Conservation (phyloP, 2,888 invertebrate genomes). For the Leuctra nigra region DNA sequence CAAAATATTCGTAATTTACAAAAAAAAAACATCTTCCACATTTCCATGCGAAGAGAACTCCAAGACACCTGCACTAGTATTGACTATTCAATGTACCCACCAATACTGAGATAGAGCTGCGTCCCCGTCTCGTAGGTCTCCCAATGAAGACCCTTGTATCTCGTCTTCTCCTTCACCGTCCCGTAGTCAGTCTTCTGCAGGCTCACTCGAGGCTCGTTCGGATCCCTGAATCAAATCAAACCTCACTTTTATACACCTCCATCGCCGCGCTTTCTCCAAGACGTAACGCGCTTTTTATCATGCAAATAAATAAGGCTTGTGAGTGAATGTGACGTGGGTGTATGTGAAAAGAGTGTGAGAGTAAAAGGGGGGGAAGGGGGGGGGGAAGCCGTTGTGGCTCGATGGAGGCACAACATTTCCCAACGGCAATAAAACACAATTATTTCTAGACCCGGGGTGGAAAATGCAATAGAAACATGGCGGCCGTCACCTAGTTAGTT, state of each 20-base stretch:
- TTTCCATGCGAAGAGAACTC: no score
- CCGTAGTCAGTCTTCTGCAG: slow-evolving; percentile 49
- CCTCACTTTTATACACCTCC: background rate
- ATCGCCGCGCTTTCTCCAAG: background rate
- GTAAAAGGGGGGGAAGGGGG: no score
- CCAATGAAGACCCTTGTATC: slow-evolving; percentile 61
- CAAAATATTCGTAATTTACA: no score
- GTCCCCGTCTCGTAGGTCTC: slow-evolving; percentile 71
- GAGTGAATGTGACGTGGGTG: slow-evolving; percentile 7
- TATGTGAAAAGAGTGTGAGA: no score
- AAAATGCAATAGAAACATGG: slow-evolving; percentile 1
- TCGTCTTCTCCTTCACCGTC: slow-evolving; percentile 49
- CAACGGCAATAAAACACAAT: slow-evolving; percentile 11
- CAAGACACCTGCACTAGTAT: no score
- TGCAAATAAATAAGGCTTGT: slow-evolving; percentile 11
- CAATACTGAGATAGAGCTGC: slow-evolving; percentile 72
- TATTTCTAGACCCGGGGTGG: slow-evolving; percentile 3
- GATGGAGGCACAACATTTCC: slow-evolving; percentile 15
- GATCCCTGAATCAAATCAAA: slow-evolving; percentile 42
- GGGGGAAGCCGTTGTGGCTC: no score
- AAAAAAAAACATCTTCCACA: no score
- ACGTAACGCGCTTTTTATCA: background rate
- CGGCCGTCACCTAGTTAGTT: slow-evolving; percentile 12
- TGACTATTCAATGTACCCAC: no score
- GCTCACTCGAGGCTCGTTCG: slow-evolving; percentile 54